Conservation (phyloP, 2,888 invertebrate species). For the Torymus texanus region DNA sequence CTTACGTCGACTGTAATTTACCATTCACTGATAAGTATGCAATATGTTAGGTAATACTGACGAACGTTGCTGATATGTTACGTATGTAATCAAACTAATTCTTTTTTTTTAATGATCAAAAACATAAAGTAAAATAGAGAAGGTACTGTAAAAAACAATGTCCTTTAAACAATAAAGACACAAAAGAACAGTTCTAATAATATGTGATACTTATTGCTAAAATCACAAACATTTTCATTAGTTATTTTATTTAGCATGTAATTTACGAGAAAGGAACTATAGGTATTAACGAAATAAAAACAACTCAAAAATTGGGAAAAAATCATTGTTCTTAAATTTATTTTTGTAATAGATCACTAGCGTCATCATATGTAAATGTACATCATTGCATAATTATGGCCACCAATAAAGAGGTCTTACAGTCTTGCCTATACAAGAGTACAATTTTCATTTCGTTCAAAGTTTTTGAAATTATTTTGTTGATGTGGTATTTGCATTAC, state of each 20-base stretch:
- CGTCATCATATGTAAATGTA: slow-evolving; percentile 53
- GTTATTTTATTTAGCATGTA: not conserved
- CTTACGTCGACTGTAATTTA: too few species aligned
- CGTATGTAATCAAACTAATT: too few species aligned
- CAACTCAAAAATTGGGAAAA: slow-evolving; percentile 42
- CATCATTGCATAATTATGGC: slow-evolving; percentile 49
- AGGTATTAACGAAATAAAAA: slow-evolving; percentile 9
- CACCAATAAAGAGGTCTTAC: slow-evolving; percentile 36
- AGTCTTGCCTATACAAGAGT: slow-evolving; percentile 47
- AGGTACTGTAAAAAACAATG: too few species aligned
- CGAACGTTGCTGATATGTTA: too few species aligned
- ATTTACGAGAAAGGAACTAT: not conserved
- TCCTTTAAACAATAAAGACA: too few species aligned
- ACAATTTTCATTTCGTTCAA: slow-evolving; percentile 15
- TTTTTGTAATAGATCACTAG: slow-evolving; percentile 51
- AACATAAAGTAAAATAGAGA: too few species aligned
- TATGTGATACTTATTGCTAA: not conserved
- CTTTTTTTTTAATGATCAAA: too few species aligned
- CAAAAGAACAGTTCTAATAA: too few species aligned
- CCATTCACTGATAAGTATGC: too few species aligned
- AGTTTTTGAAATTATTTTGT: slow-evolving; percentile 22
- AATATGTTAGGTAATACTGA: too few species aligned
- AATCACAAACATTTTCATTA: not conserved
- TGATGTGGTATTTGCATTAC: slow-evolving; percentile 19
- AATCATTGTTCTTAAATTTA: slow-evolving; percentile 52